Base-by-base conservation (phyloP, 2,888 invertebrate genomes). In the Orchesella flavescens region DNA sequence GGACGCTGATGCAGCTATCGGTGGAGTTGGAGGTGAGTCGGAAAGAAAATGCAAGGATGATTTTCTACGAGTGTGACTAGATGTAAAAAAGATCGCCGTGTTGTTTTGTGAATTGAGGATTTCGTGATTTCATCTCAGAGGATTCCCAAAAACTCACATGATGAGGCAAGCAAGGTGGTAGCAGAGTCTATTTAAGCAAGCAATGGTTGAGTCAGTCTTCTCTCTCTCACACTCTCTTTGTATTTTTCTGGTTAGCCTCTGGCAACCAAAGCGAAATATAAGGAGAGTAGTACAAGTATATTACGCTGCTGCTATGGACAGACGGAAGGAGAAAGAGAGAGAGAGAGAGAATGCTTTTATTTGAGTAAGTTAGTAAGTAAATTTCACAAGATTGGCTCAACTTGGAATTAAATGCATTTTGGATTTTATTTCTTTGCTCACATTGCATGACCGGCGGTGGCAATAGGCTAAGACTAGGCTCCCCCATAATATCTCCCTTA, bases 1-100 rank as follows among this genome's bases (percentile, higher is more conserved):
- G 76, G 83, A 83, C 83, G 83, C 83, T 83, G 76, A 71, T 83
- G 83, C 63, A 72, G 76, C 65, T n/a, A 59, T 75, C 55, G 19
- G 19, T 15, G 69, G 49, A 17, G 46, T 24, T n/a, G 21, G 63
- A 57, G 57, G 23, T 23, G 63, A 63, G 34, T 34, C n/a, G 46
- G 68, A n/a, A 43, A 21, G 68, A 24, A 44, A 44, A 43, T n/a
- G 2, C n/a, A 46, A 68, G 68, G 68, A 68, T 44, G 46, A 46
- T 24, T 66, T n/a, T 44, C 24, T 13, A 24, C 61, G 5, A 61
- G 10, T 19, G 19, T 9, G 57, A 57, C 17, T 17, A 34, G 34
- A 34, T 2, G 3, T 34, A 34, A 34, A 34, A 7, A 34, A 34
- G 34, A 34, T 34, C 53, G 53, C 23, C 23, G 49, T 15, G 69